Percentiles rank a stretch among this genome's conserved stretches.
These are phyloP conservation scores for Aphaenogaster ashmeadi DNA, from an alignment of 1,140 invertebrate species.

Conservation along the genomic window DNA sequence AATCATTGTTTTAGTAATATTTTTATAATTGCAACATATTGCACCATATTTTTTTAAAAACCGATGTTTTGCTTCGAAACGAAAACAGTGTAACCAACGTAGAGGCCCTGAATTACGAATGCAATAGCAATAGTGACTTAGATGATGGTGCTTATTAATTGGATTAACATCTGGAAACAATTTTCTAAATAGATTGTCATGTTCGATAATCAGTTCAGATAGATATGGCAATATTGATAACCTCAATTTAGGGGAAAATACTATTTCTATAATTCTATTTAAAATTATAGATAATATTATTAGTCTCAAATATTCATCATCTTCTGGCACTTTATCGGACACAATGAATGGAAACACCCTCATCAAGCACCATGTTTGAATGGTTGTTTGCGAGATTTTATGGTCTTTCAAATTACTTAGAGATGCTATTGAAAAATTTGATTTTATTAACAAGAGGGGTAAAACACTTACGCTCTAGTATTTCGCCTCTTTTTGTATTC, in stretches of 20 bases:
- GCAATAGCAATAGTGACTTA: constrained; percentile 8
- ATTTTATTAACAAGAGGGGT: too few relatives aligned
- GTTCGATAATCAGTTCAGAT: constrained; percentile 11
- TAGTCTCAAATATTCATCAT: constrained; percentile 29
- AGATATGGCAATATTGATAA: constrained; percentile 5
- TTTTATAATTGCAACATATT: constrained; percentile 31
- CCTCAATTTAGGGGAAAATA: neutral
- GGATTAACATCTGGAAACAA: constrained; percentile 18
- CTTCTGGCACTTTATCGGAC: constrained; percentile 12
- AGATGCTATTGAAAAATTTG: constrained; percentile 11
- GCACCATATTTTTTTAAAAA: constrained; percentile 10
- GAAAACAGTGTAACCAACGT: constrained; percentile 9
- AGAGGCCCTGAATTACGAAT: constrained; percentile 25
- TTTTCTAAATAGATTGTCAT: constrained; percentile 3
- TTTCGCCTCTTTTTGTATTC: too few relatives aligned
- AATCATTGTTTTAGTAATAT: constrained; percentile 19
- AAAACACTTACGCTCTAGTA: too few relatives aligned
- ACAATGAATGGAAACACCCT: constrained; percentile 31
- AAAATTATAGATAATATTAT: constrained; percentile 34
- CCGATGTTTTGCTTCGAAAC: constrained; percentile 10
- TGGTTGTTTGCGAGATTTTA: constrained; percentile 15
- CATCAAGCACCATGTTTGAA: constrained; percentile 34
- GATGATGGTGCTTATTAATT: constrained; percentile 12
- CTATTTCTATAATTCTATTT: constrained; percentile 21
- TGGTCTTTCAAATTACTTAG: neutral